Base-by-base conservation (phyloP, 37 sponge, comb jelly and placozoan genomes). In the Halisarca cf. caerulea region DNA sequence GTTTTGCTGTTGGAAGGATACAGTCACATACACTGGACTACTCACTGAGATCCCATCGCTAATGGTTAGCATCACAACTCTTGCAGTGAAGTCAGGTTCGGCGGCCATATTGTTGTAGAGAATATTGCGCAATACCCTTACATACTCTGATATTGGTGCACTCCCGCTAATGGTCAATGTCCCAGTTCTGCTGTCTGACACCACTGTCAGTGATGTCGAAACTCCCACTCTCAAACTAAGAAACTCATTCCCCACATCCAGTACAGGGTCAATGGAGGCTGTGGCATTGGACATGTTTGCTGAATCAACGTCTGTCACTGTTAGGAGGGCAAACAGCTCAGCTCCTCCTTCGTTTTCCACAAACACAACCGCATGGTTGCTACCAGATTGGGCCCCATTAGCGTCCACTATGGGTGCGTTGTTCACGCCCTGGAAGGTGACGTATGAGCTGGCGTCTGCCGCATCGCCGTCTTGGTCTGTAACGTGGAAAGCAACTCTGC, bases 371-470 rank as follows among this genome's bases (percentile, higher is more conserved):
- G 60, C 30, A 53, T 80, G 86, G 41, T 62, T 34, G 17, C 17
- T 66, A 2, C 88, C 88, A 40, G 82, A 70, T 15, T 17, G 44
- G 17, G 62, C 69, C 14, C 92, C 92, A 85, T 87, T 88, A 38
- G 83, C 74, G 41, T 91, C 88, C 33, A 88, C 39, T 0, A 88
- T 23, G 41, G 92, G 92, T 27, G 89, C 64, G 55, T 92, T 82
- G 35, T 92, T 92, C 17, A 92, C 84, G 40, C 82, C 92, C 21
- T 61, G 11, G 39, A 92, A 88, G 17, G 84, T 86, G 24, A 92
- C 75, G 35, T 74, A 41, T 2, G 77, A 39, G 45, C 62, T 81
- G 2, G 86, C 86, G 2, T 34, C 77, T 14, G 89, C 84, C 38
- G 78, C 27, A 1, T 83, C 81, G 0, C 84, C 73, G 11, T 74